Evolutionary conservation across 2,113 vertebrate species (phyloP).

Genomic region (Trogon melanurus): DNA sequence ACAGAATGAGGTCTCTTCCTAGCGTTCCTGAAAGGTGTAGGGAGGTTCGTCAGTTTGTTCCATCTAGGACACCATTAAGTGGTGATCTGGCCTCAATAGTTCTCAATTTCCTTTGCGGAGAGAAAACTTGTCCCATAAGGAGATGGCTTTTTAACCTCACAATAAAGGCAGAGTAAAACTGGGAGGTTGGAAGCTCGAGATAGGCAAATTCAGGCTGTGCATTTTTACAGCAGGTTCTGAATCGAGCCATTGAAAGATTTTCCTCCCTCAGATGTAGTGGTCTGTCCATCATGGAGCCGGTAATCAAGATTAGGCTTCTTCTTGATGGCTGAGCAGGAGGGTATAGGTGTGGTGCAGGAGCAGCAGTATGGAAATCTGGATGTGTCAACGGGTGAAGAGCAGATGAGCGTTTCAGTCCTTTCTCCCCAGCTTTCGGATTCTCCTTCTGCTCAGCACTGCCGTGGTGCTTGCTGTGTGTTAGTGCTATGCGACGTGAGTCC

Average conservation of each 20-base stretch:
- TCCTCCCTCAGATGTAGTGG: neutral
- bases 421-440: neutral
- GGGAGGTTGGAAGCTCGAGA: neutral
- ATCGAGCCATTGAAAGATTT: neutral
- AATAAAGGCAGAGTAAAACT: neutral
- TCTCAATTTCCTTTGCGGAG: neutral
- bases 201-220: neutral
- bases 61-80: neutral
- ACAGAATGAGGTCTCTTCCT: neutral
- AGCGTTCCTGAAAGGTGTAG: neutral
- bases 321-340: neutral
- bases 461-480: neutral
- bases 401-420: neutral
- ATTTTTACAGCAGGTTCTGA: neutral
- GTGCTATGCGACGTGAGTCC: fast-evolving
- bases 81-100: fast-evolving
- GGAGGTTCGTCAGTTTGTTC: neutral
- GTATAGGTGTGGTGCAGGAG: neutral
- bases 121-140: neutral
- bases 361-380: neutral
- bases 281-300: neutral
- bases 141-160: neutral
- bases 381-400: neutral
- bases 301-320: neutral
- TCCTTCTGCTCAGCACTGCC: neutral